Evolutionary conservation across 2,113 vertebrate genomes (phyloP).

Genomic region (Gobio gobio): DNA sequence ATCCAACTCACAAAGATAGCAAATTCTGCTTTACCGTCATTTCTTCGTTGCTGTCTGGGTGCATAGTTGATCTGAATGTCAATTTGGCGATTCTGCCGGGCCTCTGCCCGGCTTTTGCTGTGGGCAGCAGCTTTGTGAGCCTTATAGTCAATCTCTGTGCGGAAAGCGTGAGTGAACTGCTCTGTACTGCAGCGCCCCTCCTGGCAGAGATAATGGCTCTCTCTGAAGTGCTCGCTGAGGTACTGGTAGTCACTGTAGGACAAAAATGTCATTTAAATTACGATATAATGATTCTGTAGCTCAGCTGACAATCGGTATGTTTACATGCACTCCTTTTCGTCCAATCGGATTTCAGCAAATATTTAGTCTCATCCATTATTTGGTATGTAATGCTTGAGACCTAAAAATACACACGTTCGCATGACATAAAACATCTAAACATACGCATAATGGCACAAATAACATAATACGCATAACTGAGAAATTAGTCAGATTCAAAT

Average conservation of each 20-base stretch:
- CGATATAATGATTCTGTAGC: not conserved
- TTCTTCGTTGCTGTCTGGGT: constrained; percentile 82
- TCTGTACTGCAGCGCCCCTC: constrained; percentile 91
- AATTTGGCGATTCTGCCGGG: constrained; percentile 95
- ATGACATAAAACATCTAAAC: too few species aligned
- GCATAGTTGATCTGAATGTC: constrained; percentile 93
- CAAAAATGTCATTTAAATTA: not conserved
- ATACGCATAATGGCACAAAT: too few species aligned
- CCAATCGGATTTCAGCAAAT: too few species aligned
- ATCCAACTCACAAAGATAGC: not conserved
- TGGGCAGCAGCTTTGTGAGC: constrained; percentile 91
- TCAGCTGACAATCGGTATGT: not conserved
- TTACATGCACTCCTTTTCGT: not conserved
- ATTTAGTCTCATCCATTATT: not conserved
- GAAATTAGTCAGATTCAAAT: too few species aligned
- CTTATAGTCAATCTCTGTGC: constrained; percentile 95
- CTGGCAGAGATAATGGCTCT: constrained; percentile 95
- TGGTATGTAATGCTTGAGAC: not conserved
- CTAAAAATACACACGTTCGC: not conserved
- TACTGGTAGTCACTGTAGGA: constrained; percentile 87
- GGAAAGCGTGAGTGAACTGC: constrained; percentile 97
- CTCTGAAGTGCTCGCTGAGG: constrained; percentile 93
- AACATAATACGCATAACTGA: too few species aligned
- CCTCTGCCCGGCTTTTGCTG: constrained; percentile 95
- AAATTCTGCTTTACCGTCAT: constrained; percentile 76